Percentiles rank a stretch among this genome's conserved stretches.
These are phyloP conservation scores for Henicopernis longicauda DNA, from an alignment of 2,113 vertebrate genomes.

Conservation along the genomic window DNA sequence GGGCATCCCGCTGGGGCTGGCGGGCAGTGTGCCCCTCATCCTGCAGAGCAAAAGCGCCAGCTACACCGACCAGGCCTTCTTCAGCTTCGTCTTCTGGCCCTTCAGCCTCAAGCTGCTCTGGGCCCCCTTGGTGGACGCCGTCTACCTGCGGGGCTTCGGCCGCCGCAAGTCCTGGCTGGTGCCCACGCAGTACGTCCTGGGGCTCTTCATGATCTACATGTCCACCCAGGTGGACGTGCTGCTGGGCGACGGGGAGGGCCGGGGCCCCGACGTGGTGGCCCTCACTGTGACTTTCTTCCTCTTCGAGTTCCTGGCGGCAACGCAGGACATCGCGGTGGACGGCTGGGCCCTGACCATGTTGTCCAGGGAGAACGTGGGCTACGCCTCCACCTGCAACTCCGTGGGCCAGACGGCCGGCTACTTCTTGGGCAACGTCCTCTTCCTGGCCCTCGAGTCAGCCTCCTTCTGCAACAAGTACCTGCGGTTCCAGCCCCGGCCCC, in stretches of 20 bases:
- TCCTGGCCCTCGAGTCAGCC: slow-evolving; percentile 92
- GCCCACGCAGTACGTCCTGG: slow-evolving; percentile 93
- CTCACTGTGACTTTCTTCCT: slow-evolving; percentile 91
- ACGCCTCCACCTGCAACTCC: slow-evolving; percentile 97
- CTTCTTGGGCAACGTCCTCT: slow-evolving; percentile 96
- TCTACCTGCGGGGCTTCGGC: slow-evolving; percentile 87
- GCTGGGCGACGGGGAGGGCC: slow-evolving; percentile 74
- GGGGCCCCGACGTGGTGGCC: slow-evolving; percentile 78
- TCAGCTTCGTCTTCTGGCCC: slow-evolving; percentile 98
- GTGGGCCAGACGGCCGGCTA: slow-evolving; percentile 97
- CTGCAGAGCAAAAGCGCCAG: slow-evolving; percentile 90
- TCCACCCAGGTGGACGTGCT: slow-evolving; percentile 81
- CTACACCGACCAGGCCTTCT: slow-evolving; percentile 95
- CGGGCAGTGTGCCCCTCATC: slow-evolving; percentile 93
- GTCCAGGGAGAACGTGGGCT: slow-evolving; percentile 93
- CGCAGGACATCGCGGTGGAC: slow-evolving; percentile 97
- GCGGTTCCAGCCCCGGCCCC: slow-evolving; percentile 82
- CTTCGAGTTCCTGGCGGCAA: slow-evolving; percentile 95
- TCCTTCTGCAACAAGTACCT: slow-evolving; percentile 98
- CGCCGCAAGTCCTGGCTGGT: slow-evolving; percentile 97
- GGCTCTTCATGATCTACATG: slow-evolving; percentile 94
- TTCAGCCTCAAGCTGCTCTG: slow-evolving; percentile 96
- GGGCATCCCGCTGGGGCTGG: slow-evolving; percentile 94
- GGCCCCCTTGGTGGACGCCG: slow-evolving; percentile 93
- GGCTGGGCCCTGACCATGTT: slow-evolving; percentile 98